Percentiles rank a stretch among this genome's conserved stretches.
Evolutionary conservation across 2,888 invertebrate species (phyloP).

Genomic region (Diploptera punctata): DNA sequence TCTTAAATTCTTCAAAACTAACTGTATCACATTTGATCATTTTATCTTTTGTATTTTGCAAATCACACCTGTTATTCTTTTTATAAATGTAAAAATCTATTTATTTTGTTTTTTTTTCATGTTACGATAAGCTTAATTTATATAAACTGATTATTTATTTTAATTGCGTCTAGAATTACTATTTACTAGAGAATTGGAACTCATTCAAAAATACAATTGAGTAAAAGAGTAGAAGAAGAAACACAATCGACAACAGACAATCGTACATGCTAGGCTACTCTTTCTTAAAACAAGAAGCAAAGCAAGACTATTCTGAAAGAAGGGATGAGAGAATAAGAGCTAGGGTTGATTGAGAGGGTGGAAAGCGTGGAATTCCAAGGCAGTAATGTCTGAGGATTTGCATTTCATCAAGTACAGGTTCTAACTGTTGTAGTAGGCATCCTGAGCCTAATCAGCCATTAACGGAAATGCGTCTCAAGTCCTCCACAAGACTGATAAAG

Average conservation of each 20-base stretch:
- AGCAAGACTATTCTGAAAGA: constrained; percentile 17
- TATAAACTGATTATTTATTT: too few relatives aligned
- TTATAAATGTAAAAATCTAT: too few relatives aligned
- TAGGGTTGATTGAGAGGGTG: constrained; percentile 45
- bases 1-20: too few relatives aligned
- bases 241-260: constrained; percentile 5
- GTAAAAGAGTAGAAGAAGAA: too few relatives aligned
- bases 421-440: constrained; percentile 26
- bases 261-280: background rate
- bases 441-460: constrained; percentile 26
- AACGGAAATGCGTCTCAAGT: constrained; percentile 24
- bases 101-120: too few relatives aligned
- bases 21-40: too few relatives aligned
- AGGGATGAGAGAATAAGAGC: constrained; percentile 46
- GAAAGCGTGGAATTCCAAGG: constrained; percentile 4
- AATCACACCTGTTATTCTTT: too few relatives aligned
- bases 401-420: constrained; percentile 36
- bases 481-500: constrained; percentile 20
- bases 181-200: too few relatives aligned
- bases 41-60: too few relatives aligned
- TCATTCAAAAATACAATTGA: too few relatives aligned
- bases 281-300: constrained; percentile 40
- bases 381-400: constrained; percentile 35
- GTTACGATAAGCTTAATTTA: too few relatives aligned
- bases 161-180: too few relatives aligned